Evolutionary conservation across 1,140 invertebrate genomes (phyloP).

Genomic region (Luehdorfia chinensis): DNA sequence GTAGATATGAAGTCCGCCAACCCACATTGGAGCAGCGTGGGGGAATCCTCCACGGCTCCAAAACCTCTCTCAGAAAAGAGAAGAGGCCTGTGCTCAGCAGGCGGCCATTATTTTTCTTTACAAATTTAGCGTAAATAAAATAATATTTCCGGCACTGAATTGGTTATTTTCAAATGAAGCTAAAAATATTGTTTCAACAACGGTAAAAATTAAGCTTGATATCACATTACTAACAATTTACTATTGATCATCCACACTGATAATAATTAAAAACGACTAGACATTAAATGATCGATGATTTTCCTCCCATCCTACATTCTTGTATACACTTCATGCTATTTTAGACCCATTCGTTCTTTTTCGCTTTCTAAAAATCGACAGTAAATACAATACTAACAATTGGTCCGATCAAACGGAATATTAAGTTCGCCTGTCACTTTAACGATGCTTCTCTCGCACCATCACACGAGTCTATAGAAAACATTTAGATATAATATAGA

Average conservation of each 20-base stretch:
- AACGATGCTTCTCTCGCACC: constrained; percentile 52
- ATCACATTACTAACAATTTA: too few relatives aligned
- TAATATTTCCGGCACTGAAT: too few relatives aligned
- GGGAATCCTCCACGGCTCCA: too few relatives aligned
- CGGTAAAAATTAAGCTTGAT: too few relatives aligned
- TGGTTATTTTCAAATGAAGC: too few relatives aligned
- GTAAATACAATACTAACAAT: constrained; percentile 74
- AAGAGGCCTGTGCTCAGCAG: too few relatives aligned
- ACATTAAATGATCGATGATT: constrained; percentile 60
- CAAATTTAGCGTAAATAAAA: too few relatives aligned
- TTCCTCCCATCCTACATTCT: constrained; percentile 49
- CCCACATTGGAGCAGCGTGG: too few relatives aligned
- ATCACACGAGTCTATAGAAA: constrained; percentile 27
- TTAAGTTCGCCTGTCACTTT: constrained; percentile 75
- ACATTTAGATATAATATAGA: constrained; percentile 21
- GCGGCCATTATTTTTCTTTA: too few relatives aligned
- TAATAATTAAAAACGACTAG: constrained; percentile 41
- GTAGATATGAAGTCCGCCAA: too few relatives aligned
- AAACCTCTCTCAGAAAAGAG: too few relatives aligned
- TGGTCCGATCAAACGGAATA: constrained; percentile 74
- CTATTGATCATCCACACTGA: constrained; percentile 46
- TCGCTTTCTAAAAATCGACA: constrained; percentile 61
- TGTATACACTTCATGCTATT: constrained; percentile 35
- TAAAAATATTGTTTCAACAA: too few relatives aligned
- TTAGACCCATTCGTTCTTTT: constrained; percentile 26